Base-by-base conservation (phyloP, 2,888 invertebrate genomes). In the Pherbina coryleti region DNA sequence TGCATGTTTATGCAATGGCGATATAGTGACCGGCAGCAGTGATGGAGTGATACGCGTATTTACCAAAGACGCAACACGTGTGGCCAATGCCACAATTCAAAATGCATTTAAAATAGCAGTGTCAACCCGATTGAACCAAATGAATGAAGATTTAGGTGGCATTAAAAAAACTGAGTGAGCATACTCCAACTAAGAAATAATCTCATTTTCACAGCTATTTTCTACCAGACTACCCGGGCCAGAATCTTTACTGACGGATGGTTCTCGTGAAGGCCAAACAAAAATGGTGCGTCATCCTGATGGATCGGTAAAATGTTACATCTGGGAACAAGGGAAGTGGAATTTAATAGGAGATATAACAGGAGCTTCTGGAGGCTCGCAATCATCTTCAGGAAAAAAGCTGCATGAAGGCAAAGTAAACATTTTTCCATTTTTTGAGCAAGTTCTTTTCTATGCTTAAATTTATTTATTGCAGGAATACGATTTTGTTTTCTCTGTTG, bases 401-500 rank as follows among this genome's bases (percentile, higher is more conserved):
- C 91, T 95, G 85, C 93, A 92, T 86, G 95, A 97, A 86, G 98
- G 98, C 83, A 93, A 95, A 81, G 86, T 86, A 57, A 37, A 14
- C 14, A 19, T 4, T 76, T 49, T 14, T 80, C 81, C 14, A 31
- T 44, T 55, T 62, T 14, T 31, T 28, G 44, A 25, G n/a, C 5
- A 19, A 22, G 55, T 44, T 57, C 81, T 86, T 77, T 84, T 92
- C 91, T 76, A 74, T 69, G 19, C n/a, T 19, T 25, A 67, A n/a
- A 25, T 5, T 69, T 49, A 71, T 22, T 28, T 31, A 17, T 75
- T 79, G 28, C 66, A 87, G 85, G 95, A 96, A 85, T 99, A 98
- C 87, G 99, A 99, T 90, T 98, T 93, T 90, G 98, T 98, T 37
- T 98, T 99, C 89, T 95, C 93, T 82, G 97, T 99, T n/a, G 98